These are phyloP conservation scores for Catocala nupta DNA, from an alignment of 2,888 invertebrate species.

Conservation along the genomic window DNA sequence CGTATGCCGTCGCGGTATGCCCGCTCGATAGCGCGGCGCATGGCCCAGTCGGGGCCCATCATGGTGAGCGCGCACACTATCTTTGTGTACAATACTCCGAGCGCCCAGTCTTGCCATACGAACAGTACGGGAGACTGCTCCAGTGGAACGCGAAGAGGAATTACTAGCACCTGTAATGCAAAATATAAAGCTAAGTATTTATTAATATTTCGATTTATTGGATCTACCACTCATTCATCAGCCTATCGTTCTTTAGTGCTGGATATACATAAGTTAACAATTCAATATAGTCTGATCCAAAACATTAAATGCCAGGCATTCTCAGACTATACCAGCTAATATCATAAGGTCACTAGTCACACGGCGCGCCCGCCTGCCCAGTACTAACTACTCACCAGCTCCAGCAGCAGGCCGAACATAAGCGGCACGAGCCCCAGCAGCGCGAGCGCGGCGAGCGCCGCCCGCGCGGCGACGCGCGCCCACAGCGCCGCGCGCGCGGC, in stretches of 20 bases:
- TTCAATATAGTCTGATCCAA: no score
- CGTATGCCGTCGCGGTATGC: slow-evolving; percentile 97
- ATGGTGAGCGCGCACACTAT: slow-evolving; percentile 98
- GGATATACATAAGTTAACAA: no score
- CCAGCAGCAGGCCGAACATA: slow-evolving; percentile 96
- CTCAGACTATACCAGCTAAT: no score
- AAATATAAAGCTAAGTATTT: no score
- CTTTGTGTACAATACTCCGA: slow-evolving; percentile 98
- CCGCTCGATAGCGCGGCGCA: slow-evolving; percentile 96
- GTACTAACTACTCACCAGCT: slow-evolving; percentile 86
- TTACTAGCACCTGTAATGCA: slow-evolving; percentile 89
- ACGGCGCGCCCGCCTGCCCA: no score
- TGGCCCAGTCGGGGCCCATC: slow-evolving; percentile 99
- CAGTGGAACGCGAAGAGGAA: slow-evolving; percentile 96
- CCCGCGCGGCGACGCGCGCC: slow-evolving; percentile 91
- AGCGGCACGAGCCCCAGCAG: slow-evolving; percentile 96
- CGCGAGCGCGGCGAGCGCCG: slow-evolving; percentile 91
- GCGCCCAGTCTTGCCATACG: slow-evolving; percentile 98
- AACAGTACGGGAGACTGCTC: slow-evolving; percentile 96
- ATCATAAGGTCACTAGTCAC: no score
- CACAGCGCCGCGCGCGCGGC: slow-evolving; percentile 91
- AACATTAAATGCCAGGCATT: no score
- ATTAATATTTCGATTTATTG: no score
- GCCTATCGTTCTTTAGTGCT: no score
- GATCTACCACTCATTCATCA: no score